Conservation (phyloP, 2,888 invertebrate genomes). For the Crossocerus cetratus region DNA sequence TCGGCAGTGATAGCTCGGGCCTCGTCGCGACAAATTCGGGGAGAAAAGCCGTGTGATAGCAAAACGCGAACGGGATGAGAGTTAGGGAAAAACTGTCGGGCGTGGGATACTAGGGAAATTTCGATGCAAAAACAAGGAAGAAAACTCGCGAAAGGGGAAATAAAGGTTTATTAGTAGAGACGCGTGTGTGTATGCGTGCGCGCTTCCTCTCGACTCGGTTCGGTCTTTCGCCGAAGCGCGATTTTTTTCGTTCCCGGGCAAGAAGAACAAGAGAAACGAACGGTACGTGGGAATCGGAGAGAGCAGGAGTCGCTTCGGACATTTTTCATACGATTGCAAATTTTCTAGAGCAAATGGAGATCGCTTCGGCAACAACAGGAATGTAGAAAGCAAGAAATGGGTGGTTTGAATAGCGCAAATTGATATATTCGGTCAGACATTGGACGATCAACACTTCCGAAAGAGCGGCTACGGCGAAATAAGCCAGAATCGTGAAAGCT, state of each 20-base stretch:
- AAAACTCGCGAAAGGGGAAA: slow-evolving; percentile 23
- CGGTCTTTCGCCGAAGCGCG: slow-evolving; percentile 47
- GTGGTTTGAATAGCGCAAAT: too few relatives aligned
- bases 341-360: slow-evolving; percentile 69
- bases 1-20: slow-evolving; percentile 5
- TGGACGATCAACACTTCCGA: not conserved
- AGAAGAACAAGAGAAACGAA: too few relatives aligned
- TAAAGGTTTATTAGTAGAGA: not conserved
- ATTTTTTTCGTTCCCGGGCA: slow-evolving; percentile 53
- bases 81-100: slow-evolving; percentile 12
- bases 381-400: not conserved
- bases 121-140: slow-evolving; percentile 40
- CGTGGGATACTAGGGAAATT: slow-evolving; percentile 28
- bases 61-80: not conserved
- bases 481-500: not conserved
- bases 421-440: too few relatives aligned
- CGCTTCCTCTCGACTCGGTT: slow-evolving; percentile 64
- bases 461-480: slow-evolving; percentile 14
- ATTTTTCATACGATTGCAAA: slow-evolving; percentile 74
- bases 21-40: not conserved
- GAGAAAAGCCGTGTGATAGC: slow-evolving; percentile 8
- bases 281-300: too few relatives aligned
- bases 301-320: slow-evolving; percentile 60
- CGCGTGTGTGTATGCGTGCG: slow-evolving; percentile 41
- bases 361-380: slow-evolving; percentile 21